These are phyloP conservation scores for Oenanthe oenanthe DNA, from an alignment of 2,113 vertebrate species.

Conservation along the genomic window DNA sequence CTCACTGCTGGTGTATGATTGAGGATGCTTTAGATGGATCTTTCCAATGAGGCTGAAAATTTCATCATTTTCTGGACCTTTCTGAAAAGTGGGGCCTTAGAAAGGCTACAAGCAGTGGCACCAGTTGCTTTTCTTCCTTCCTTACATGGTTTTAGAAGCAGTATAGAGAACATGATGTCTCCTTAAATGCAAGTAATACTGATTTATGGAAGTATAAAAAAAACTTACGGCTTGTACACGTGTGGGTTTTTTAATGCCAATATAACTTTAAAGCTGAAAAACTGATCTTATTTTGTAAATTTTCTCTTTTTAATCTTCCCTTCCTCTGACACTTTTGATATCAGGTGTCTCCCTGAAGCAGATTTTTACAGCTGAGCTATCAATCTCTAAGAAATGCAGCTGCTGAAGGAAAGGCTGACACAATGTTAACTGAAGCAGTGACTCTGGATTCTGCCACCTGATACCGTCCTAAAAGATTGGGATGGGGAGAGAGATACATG, in stretches of 20 bases:
- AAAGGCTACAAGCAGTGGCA: background rate
- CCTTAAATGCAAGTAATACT: background rate
- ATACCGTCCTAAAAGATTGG: background rate
- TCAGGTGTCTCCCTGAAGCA: constrained; percentile 30
- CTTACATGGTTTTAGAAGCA: background rate
- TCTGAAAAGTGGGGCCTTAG: background rate
- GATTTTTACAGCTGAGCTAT: constrained; percentile 41
- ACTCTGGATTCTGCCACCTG: constrained; percentile 25
- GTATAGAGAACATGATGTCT: background rate
- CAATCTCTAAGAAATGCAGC: background rate
- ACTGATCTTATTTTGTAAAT: constrained; percentile 37
- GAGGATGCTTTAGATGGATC: background rate
- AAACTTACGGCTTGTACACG: background rate
- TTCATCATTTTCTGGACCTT: background rate
- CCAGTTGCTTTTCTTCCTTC: background rate
- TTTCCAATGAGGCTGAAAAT: background rate
- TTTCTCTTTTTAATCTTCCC: constrained; percentile 31
- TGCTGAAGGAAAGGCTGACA: constrained; percentile 14
- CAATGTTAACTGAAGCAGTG: constrained; percentile 17
- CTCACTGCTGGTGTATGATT: background rate
- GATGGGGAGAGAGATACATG: background rate
- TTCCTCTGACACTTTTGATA: constrained; percentile 31
- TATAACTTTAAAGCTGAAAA: constrained; percentile 2
- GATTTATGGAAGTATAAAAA: background rate
- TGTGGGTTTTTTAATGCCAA: background rate